Conservation (phyloP, 2,797 vertebrate species). For the Rhinophrynus dorsalis region DNA sequence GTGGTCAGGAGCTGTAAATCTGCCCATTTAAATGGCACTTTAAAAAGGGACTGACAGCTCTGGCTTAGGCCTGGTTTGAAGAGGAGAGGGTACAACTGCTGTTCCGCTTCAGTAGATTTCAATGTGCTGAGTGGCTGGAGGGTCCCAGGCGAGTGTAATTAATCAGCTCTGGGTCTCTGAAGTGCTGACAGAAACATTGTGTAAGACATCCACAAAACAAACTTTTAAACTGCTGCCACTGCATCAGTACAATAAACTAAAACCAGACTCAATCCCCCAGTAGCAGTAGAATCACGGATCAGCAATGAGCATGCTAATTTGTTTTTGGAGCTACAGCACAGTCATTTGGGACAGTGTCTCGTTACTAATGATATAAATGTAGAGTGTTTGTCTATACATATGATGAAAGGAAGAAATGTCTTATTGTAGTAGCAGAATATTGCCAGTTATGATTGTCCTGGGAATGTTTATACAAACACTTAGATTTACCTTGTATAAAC, state of each 20-base stretch:
- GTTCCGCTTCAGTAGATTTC: conserved; percentile 76
- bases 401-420: too few species aligned
- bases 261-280: conserved; percentile 6
- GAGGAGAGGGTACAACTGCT: conserved; percentile 79
- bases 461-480: too few species aligned
- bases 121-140: conserved; percentile 77
- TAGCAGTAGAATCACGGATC: not conserved
- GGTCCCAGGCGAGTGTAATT: conserved; percentile 74
- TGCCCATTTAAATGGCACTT: conserved; percentile 73
- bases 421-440: too few species aligned
- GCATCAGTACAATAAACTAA: conserved; percentile 24
- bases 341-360: not conserved
- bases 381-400: too few species aligned
- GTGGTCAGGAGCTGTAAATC: conserved; percentile 82
- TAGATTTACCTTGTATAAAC: too few species aligned
- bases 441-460: too few species aligned
- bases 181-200: conserved; percentile 75
- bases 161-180: conserved; percentile 70
- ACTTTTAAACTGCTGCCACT: conserved; percentile 42
- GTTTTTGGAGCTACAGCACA: not conserved
- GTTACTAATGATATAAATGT: not conserved
- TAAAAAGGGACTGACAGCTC: conserved; percentile 79
- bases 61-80: conserved; percentile 75
- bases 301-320: not conserved
- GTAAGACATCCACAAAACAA: conserved; percentile 65